Evolutionary conservation across 2,888 invertebrate genomes (phyloP).

Genomic region (Hypsopygia costalis): DNA sequence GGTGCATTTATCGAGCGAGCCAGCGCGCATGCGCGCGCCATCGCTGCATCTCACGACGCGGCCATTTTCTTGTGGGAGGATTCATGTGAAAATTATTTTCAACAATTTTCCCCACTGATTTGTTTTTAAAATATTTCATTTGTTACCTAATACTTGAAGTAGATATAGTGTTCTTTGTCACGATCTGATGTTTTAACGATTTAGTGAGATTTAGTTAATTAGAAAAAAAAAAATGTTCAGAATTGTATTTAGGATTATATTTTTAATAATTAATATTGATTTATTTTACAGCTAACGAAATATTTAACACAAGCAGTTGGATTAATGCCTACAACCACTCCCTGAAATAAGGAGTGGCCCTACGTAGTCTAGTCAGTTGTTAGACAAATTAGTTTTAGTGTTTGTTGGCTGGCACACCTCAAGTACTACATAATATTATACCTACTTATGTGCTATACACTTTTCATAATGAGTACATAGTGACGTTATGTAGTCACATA

Average conservation of each 20-base stretch:
- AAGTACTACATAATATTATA: too few species aligned
- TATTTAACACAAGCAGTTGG: not conserved
- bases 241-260: too few species aligned
- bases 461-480: too few species aligned
- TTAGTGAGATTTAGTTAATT: too few species aligned
- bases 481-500: too few species aligned
- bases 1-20: conserved; percentile 74
- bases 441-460: too few species aligned
- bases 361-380: not conserved
- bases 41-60: conserved; percentile 57
- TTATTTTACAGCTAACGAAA: not conserved
- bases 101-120: not conserved
- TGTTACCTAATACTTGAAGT: too few species aligned
- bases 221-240: too few species aligned
- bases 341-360: not conserved
- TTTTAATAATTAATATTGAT: too few species aligned
- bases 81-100: conserved; percentile 34
- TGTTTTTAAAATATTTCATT: not conserved
- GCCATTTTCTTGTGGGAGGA: conserved; percentile 65
- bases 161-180: too few species aligned
- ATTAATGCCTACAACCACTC: not conserved
- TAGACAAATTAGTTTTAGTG: not conserved
- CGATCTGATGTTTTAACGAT: too few species aligned
- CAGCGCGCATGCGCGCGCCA: conserved; percentile 69
- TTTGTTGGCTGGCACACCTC: not conserved